phyloP scores from a whole-genome alignment of 2,888 invertebrate species.

The Tenthredo amoena region DNA sequence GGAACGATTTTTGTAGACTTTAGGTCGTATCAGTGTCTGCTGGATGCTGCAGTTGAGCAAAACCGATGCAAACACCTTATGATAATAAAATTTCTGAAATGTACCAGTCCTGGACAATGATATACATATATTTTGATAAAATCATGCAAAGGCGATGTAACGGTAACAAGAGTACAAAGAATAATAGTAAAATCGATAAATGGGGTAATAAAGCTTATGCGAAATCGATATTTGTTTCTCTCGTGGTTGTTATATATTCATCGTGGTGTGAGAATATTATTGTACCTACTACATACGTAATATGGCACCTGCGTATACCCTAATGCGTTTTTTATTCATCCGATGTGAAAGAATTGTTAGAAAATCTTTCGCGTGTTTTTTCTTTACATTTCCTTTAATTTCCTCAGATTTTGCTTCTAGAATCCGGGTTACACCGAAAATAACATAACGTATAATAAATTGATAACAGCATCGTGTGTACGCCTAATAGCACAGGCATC shows the following conservation, averaged over 20 bases:
- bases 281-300: background rate
- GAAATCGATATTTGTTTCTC: conserved; percentile 42
- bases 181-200: background rate
- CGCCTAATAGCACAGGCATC: conserved; percentile 4
- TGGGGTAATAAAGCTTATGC: conserved; percentile 34
- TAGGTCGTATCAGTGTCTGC: background rate
- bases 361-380: background rate
- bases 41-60: background rate
- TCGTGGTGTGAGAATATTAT: conserved; percentile 6
- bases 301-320: background rate
- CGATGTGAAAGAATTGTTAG: background rate
- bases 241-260: background rate
- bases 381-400: background rate
- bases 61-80: background rate
- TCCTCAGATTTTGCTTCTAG: too few species aligned
- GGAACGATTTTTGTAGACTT: background rate
- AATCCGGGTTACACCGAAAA: background rate
- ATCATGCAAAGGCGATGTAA: background rate
- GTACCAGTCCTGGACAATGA: background rate
- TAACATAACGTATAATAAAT: background rate
- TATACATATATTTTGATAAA: background rate
- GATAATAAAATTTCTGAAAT: background rate
- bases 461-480: background rate
- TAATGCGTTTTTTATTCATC: conserved; percentile 2
- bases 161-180: background rate